A percentile compares a stretch with the other conserved stretches of the same genome.
phyloP scores from a whole-genome alignment of 1,140 invertebrate species.

The Zaprionus capensis region DNA sequence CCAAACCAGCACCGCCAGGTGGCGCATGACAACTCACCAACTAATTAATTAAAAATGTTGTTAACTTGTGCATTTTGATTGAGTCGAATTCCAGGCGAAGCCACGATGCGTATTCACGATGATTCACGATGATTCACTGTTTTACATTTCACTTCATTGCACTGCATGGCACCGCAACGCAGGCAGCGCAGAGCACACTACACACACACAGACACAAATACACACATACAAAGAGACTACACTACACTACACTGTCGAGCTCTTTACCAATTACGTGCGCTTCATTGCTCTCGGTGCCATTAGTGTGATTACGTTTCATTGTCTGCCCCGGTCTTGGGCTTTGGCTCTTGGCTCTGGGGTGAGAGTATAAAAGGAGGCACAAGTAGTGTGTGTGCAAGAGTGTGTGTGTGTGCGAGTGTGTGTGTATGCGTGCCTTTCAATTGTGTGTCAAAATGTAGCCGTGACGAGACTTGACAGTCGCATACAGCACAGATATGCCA shows the following conservation, averaged over 20 bases:
- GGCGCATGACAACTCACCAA: constrained; percentile 19
- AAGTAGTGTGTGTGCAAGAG: not conserved
- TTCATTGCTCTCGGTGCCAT: constrained; percentile 81
- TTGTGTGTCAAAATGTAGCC: constrained; percentile 82
- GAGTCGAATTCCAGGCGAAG: constrained; percentile 8
- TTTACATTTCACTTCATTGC: constrained; percentile 55
- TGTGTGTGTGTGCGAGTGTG: constrained; percentile 29
- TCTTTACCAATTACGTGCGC: constrained; percentile 83
- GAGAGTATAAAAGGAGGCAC: constrained; percentile 6
- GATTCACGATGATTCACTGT: constrained; percentile 51
- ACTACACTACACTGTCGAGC: constrained; percentile 71
- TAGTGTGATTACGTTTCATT: constrained; percentile 83
- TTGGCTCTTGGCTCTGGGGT: constrained; percentile 43
- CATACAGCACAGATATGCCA: constrained; percentile 40
- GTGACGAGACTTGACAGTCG: constrained; percentile 78
- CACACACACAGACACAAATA: constrained; percentile 22
- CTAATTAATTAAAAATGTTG: constrained; percentile 24
- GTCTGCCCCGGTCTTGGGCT: constrained; percentile 67
- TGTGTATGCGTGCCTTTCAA: constrained; percentile 77
- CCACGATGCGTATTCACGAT: constrained; percentile 23
- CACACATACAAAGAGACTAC: not conserved
- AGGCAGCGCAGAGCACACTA: constrained; percentile 1
- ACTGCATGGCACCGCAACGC: constrained; percentile 16
- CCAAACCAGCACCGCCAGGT: not conserved
- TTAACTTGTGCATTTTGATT: constrained; percentile 22